Conservation (phyloP, 2,113 vertebrate genomes). For the Albula glossodonta region DNA sequence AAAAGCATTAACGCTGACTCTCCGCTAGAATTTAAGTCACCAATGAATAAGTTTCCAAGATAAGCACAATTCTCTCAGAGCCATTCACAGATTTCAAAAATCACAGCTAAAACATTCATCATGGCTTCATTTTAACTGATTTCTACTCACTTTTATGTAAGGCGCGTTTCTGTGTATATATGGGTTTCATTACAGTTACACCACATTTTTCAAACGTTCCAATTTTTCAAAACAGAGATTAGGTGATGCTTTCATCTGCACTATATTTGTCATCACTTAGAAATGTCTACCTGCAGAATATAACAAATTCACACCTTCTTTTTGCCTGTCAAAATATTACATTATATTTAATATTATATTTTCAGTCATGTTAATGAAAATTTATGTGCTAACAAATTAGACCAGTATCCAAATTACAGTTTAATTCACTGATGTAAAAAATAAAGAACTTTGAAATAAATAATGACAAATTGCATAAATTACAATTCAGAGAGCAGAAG, state of each 20-base stretch:
- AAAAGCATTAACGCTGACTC: conserved; percentile 61
- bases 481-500: neutral
- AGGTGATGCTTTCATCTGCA: neutral
- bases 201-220: no score
- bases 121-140: neutral
- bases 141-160: neutral
- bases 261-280: neutral
- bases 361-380: no score
- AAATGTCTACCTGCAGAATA: neutral
- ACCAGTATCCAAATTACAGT: neutral
- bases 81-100: conserved; percentile 59
- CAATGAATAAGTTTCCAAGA: conserved; percentile 68
- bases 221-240: neutral
- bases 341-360: neutral
- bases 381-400: no score
- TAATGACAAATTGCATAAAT: neutral
- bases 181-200: neutral
- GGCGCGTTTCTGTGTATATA: conserved; percentile 51
- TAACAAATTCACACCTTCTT: no score
- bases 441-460: neutral
- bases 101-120: neutral
- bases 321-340: neutral
- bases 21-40: conserved; percentile 51
- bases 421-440: neutral
- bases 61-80: conserved; percentile 61